phyloP scores from a whole-genome alignment of 1,140 invertebrate genomes.

The Zaprionus vittiger region DNA sequence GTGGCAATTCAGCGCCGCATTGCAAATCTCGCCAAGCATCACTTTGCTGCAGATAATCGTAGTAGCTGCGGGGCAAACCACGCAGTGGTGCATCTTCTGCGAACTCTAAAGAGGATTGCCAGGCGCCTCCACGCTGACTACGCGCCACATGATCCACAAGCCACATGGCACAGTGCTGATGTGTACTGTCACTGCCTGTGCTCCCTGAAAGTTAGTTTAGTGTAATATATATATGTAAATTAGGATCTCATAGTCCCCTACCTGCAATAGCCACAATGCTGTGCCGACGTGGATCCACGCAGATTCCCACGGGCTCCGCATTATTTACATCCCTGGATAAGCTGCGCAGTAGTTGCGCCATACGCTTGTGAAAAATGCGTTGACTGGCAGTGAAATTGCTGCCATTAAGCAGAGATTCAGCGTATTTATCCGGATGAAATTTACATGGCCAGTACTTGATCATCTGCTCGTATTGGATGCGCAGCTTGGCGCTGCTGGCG shows the following conservation, averaged over 20 bases:
- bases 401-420: constrained; percentile 88
- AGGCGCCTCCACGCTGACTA: constrained; percentile 92
- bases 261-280: constrained; percentile 88
- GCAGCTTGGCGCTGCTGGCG: constrained; percentile 86
- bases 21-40: constrained; percentile 43
- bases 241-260: constrained; percentile 26
- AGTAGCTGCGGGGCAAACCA: constrained; percentile 58
- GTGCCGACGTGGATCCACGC: constrained; percentile 88
- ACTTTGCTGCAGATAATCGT: constrained; percentile 55
- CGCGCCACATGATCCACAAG: constrained; percentile 93
- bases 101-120: constrained; percentile 79
- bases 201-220: not conserved
- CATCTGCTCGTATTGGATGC: constrained; percentile 88
- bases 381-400: constrained; percentile 88
- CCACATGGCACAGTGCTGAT: constrained; percentile 94
- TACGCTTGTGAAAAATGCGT: constrained; percentile 86
- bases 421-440: constrained; percentile 91
- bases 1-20: constrained; percentile 64
- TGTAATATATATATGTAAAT: too few species aligned
- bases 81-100: constrained; percentile 34
- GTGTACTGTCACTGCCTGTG: constrained; percentile 87
- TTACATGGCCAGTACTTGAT: constrained; percentile 92
- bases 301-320: constrained; percentile 86
- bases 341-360: constrained; percentile 85
- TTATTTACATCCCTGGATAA: constrained; percentile 62